Percentiles rank a stretch among this genome's conserved stretches.
phyloP scores from a whole-genome alignment of 2,113 vertebrate genomes.

The Corapipo altera region DNA sequence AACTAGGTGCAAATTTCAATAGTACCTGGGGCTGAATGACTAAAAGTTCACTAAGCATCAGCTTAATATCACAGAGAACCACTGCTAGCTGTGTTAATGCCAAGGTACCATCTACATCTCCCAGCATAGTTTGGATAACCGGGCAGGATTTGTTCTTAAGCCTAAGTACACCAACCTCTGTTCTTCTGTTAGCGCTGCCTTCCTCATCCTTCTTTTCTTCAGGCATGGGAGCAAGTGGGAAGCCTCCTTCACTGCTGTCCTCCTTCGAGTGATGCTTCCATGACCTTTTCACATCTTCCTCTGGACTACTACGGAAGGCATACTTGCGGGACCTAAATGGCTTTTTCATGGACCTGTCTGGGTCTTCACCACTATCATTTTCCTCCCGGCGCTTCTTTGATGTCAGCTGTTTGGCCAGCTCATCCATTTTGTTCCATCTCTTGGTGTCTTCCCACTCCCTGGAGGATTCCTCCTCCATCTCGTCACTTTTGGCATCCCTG shows the following conservation, averaged over 20 bases:
- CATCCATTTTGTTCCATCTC: conserved; percentile 79
- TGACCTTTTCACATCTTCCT: conserved; percentile 44
- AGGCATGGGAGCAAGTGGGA: conserved; percentile 73
- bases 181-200: conserved; percentile 87
- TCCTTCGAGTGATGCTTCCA: conserved; percentile 82
- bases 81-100: accelerated
- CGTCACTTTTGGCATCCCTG: conserved; percentile 14
- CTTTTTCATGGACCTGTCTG: conserved; percentile 74
- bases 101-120: neutral
- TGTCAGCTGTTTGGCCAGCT: conserved; percentile 74
- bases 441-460: conserved; percentile 72
- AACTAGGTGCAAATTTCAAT: neutral
- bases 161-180: conserved; percentile 79
- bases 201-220: conserved; percentile 91
- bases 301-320: conserved; percentile 39
- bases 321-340: conserved; percentile 59
- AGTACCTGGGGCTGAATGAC: neutral
- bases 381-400: conserved; percentile 68
- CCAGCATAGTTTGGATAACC: neutral
- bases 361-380: conserved; percentile 55
- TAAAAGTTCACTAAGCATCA: neutral
- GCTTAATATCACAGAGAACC: neutral
- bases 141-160: neutral
- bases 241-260: conserved; percentile 69
- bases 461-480: conserved; percentile 53